Conservation (phyloP, 2,113 vertebrate species). For the Aphyosemion australe region DNA sequence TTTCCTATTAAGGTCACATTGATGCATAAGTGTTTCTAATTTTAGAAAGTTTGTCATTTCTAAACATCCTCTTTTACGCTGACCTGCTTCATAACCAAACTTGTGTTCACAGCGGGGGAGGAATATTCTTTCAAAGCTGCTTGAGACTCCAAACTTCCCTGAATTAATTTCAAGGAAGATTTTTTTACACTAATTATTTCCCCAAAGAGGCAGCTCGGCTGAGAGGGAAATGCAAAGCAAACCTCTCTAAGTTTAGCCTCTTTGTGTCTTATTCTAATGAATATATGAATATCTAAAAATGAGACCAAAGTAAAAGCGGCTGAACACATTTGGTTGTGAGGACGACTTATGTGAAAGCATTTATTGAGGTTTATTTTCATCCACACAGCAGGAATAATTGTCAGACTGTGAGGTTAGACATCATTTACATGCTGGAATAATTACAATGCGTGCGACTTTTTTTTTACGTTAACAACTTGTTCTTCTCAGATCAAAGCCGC, state of each 20-base stretch:
- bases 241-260: not conserved
- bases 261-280: conserved; percentile 6
- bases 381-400: not conserved
- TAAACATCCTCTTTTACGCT: conserved; percentile 7
- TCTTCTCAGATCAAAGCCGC: conserved; percentile 18
- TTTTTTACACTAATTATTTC: conserved; percentile 48
- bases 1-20: too few species aligned
- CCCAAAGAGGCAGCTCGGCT: conserved; percentile 16
- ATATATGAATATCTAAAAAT: conserved; percentile 16
- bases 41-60: not conserved
- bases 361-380: not conserved
- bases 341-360: not conserved
- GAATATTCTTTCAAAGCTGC: conserved; percentile 15
- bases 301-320: not conserved
- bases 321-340: not conserved
- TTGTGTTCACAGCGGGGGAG: conserved; percentile 19
- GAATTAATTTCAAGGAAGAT: conserved; percentile 45
- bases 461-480: not conserved
- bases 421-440: conserved; percentile 11
- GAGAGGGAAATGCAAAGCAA: conserved; percentile 8
- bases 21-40: not conserved
- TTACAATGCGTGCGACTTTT: not conserved
- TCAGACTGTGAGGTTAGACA: not conserved
- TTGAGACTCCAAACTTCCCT: conserved; percentile 26
- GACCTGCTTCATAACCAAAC: conserved; percentile 6